Conservation (phyloP, 2,888 invertebrate genomes). For the Orchesellides sinensis region DNA sequence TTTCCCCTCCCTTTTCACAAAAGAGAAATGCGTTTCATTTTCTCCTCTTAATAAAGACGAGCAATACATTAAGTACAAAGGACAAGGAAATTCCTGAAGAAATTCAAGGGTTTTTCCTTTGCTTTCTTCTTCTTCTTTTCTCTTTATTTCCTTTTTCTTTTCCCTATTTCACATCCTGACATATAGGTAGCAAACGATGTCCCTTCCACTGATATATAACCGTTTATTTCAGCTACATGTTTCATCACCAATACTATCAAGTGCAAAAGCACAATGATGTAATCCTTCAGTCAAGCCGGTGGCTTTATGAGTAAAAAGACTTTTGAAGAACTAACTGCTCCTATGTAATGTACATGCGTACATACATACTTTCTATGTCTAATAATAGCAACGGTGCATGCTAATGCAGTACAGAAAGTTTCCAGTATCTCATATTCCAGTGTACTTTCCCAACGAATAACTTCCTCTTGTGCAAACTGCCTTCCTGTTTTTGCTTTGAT, state of each 20-base stretch:
- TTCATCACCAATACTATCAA: conserved; percentile 39
- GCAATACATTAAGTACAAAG: conserved; percentile 52
- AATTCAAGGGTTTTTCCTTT: conserved; percentile 50
- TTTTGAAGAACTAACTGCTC: conserved; percentile 9
- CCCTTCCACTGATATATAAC: conserved; percentile 4
- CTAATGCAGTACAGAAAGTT: too few species aligned
- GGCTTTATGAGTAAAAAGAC: conserved; percentile 44
- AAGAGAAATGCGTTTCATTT: conserved; percentile 36
- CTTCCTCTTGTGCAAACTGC: neutral
- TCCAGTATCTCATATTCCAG: neutral
- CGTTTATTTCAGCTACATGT: conserved; percentile 28
- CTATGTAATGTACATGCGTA: neutral
- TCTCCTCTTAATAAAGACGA: conserved; percentile 49
- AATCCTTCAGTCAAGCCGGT: conserved; percentile 52
- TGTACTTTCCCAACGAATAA: neutral
- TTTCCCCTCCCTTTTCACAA: conserved; percentile 28
- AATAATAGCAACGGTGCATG: too few species aligned
- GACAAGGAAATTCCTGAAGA: conserved; percentile 58
- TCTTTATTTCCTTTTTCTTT: conserved; percentile 9
- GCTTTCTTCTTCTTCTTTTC: conserved; percentile 31
- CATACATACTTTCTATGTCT: too few species aligned
- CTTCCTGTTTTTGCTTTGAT: conserved; percentile 42
- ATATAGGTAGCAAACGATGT: neutral
- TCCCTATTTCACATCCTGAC: neutral
- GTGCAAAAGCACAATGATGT: conserved; percentile 61